Conservation (phyloP, 2,113 vertebrate genomes). For the Halichoerus grypus region DNA sequence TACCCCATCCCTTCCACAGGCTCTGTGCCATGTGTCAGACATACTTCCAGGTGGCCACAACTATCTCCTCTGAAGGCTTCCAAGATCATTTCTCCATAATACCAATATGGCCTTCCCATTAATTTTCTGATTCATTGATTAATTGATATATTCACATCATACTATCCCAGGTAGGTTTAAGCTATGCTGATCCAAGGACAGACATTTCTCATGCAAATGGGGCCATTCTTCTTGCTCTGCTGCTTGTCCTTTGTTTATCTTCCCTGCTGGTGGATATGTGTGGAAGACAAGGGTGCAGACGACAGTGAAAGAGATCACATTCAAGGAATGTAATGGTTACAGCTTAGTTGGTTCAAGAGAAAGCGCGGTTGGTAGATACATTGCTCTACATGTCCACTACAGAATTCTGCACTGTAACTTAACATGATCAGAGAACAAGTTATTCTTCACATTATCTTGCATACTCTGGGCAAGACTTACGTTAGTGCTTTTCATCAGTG, state of each 20-base stretch:
- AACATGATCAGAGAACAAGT: not conserved
- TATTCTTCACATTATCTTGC: conserved; percentile 11
- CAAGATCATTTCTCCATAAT: not conserved
- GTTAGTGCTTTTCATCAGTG: not conserved
- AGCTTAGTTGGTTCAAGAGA: not conserved
- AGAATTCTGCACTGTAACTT: not conserved
- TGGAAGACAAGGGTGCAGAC: not conserved
- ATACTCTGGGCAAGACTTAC: not conserved
- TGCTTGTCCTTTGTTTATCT: not conserved
- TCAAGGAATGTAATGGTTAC: not conserved
- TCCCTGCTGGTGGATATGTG: not conserved
- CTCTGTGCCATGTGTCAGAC: not conserved
- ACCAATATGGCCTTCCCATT: not conserved
- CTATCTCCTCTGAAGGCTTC: not conserved
- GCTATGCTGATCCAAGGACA: not conserved
- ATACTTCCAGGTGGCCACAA: not conserved
- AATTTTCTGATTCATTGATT: not conserved
- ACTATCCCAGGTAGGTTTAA: not conserved
- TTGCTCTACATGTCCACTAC: not conserved
- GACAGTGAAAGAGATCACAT: not conserved
- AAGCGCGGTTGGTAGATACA: not conserved
- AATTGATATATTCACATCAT: not conserved
- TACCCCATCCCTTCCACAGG: not conserved
- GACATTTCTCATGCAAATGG: not conserved
- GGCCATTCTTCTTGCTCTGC: not conserved